These are phyloP conservation scores for Cyclura pinguis DNA, from an alignment of 2,797 vertebrate species.

Conservation along the genomic window DNA sequence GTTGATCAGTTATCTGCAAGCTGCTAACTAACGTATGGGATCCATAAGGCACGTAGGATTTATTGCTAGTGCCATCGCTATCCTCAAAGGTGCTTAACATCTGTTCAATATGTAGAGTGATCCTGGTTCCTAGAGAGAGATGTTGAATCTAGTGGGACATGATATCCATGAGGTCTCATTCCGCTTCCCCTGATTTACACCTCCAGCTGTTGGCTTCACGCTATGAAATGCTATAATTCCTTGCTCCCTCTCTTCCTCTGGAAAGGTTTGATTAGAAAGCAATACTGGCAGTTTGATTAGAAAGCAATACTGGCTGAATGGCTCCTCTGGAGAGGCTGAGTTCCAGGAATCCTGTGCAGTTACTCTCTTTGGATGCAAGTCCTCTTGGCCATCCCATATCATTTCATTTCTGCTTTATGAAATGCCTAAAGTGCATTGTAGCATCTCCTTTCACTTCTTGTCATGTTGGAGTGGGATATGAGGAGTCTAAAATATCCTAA, in stretches of 20 bases:
- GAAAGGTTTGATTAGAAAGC: not conserved
- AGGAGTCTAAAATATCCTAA: slow-evolving; percentile 1
- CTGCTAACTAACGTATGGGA: not conserved
- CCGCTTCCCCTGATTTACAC: not conserved
- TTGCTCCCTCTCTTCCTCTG: not conserved
- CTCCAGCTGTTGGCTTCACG: not conserved
- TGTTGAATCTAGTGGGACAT: not conserved
- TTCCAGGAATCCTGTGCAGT: not conserved
- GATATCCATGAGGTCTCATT: not conserved
- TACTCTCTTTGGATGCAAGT: not conserved
- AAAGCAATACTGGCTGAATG: not conserved
- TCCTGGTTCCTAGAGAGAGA: not conserved
- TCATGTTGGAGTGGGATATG: not conserved
- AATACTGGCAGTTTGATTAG: not conserved
- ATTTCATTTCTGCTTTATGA: not conserved
- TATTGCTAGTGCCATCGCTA: not conserved
- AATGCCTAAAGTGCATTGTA: not conserved
- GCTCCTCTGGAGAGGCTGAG: not conserved
- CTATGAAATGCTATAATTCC: not conserved
- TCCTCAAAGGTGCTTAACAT: not conserved
- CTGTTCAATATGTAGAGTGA: not conserved
- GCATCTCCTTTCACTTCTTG: not conserved
- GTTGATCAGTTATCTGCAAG: not conserved
- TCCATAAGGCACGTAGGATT: not conserved
- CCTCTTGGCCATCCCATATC: not conserved